Evolutionary conservation across 2,888 invertebrate species (phyloP).

Genomic region (Chouioia cunea): DNA sequence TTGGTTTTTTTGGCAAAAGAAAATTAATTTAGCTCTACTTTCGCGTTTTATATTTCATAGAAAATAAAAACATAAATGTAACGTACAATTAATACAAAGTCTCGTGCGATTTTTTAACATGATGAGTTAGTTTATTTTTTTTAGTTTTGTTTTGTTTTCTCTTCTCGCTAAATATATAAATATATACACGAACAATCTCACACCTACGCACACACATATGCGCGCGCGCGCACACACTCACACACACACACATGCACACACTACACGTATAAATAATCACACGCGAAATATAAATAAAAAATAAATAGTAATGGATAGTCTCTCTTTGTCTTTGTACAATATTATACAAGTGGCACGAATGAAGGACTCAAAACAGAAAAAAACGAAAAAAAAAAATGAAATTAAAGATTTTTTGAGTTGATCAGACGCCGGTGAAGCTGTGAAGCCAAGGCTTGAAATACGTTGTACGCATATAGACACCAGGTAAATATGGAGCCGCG

Average conservation of each 20-base stretch:
- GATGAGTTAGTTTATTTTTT: no score
- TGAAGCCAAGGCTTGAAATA: constrained; percentile 93
- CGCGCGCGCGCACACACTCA: background rate
- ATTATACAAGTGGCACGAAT: constrained; percentile 63
- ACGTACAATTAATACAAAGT: no score
- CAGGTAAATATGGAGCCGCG: constrained; percentile 90
- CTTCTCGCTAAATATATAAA: background rate
- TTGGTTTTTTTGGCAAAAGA: no score
- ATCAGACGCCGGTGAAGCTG: constrained; percentile 81
- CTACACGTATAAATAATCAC: no score
- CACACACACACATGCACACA: background rate
- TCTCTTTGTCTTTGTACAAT: constrained; percentile 60
- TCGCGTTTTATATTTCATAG: no score
- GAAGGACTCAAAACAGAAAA: constrained; percentile 11
- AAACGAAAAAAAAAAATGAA: constrained; percentile 24
- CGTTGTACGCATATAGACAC: constrained; percentile 94
- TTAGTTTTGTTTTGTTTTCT: no score
- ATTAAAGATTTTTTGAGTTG: background rate
- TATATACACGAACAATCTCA: background rate
- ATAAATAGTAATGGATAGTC: constrained; percentile 60
- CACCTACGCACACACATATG: background rate
- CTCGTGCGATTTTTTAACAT: no score
- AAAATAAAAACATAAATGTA: no score
- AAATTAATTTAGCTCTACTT: no score
- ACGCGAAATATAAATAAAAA: constrained; percentile 5